A percentile compares a stretch with the other conserved stretches of the same genome.
Conservation (phyloP, 1,140 invertebrate genomes). For the Euwallacea similis region DNA sequence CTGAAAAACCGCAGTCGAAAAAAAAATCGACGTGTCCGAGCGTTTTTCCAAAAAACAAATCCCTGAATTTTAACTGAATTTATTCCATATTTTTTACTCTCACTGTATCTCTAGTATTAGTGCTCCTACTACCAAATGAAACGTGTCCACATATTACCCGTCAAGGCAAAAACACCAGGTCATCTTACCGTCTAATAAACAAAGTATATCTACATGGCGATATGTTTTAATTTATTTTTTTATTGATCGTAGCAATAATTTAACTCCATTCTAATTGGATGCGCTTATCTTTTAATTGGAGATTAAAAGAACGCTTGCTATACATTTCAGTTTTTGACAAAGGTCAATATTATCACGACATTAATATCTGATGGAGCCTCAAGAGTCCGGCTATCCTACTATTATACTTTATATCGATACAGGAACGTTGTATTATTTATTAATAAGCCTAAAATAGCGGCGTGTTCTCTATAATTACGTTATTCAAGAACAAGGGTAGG, state of each 20-base stretch:
- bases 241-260: constrained; percentile 30
- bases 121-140: too few relatives aligned
- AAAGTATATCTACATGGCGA: too few relatives aligned
- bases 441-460: constrained; percentile 26
- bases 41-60: too few relatives aligned
- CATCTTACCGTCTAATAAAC: too few relatives aligned
- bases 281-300: constrained; percentile 35
- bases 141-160: too few relatives aligned
- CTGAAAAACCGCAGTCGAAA: not conserved
- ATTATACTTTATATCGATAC: constrained; percentile 29
- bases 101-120: too few relatives aligned
- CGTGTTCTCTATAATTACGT: constrained; percentile 25
- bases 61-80: too few relatives aligned
- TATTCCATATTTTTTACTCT: too few relatives aligned
- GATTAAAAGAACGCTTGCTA: constrained; percentile 31
- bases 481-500: not conserved
- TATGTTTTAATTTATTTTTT: constrained; percentile 28
- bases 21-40: not conserved
- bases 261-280: constrained; percentile 26
- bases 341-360: constrained; percentile 36
- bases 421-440: constrained; percentile 20
- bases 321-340: constrained; percentile 38
- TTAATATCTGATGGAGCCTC: constrained; percentile 26
- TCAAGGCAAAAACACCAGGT: too few relatives aligned
- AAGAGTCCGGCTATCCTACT: constrained; percentile 25